phyloP scores from a whole-genome alignment of 2,888 invertebrate species.

The Torymus auratus region DNA sequence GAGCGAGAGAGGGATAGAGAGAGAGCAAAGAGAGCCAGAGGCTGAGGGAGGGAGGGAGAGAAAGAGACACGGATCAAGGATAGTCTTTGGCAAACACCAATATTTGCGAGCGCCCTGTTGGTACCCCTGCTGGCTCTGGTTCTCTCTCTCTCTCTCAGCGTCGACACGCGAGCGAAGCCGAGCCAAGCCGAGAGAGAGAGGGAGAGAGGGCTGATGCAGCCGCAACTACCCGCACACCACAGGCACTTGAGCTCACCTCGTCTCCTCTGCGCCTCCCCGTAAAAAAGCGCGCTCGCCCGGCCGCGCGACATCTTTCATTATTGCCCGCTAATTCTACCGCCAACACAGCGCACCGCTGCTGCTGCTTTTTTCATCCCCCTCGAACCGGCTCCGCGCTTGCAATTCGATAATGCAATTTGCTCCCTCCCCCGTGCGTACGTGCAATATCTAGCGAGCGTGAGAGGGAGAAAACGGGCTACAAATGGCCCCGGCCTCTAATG shows the following conservation, averaged over 20 bases:
- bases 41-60: constrained; percentile 67
- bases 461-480: neutral
- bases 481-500: constrained; percentile 11
- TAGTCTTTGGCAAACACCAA: constrained; percentile 77
- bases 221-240: constrained; percentile 68
- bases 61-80: constrained; percentile 73
- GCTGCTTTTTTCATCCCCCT: neutral
- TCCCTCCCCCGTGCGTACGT: neutral
- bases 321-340: neutral
- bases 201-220: constrained; percentile 47
- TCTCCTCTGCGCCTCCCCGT: neutral
- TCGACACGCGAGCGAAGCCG: constrained; percentile 7
- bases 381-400: too few species aligned
- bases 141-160: constrained; percentile 67
- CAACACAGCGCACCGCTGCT: neutral
- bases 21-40: constrained; percentile 35
- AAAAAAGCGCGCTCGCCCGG: neutral
- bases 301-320: constrained; percentile 4
- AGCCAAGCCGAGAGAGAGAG: constrained; percentile 1
- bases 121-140: constrained; percentile 70
- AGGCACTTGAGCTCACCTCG: constrained; percentile 52
- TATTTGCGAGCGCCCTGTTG: constrained; percentile 76
- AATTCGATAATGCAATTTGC: constrained; percentile 16
- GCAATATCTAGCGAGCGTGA: neutral
- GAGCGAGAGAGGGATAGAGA: constrained; percentile 37